Conservation (phyloP, 2,113 vertebrate species). For the Peromyscus polionotus region DNA sequence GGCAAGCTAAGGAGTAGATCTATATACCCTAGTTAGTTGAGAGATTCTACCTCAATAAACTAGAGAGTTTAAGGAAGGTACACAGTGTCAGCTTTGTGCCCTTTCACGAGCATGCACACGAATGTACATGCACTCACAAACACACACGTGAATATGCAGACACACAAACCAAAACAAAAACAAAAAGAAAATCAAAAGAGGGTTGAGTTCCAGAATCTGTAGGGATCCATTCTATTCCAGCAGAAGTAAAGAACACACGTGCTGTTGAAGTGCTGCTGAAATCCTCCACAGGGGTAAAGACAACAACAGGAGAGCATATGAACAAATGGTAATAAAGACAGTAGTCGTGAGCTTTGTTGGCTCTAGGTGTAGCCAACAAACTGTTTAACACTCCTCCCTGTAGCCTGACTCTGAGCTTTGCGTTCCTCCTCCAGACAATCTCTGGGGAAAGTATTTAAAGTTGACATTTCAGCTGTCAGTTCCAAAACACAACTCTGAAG, state of each 20-base stretch:
- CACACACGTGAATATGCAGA: neutral
- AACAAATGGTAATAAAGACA: too few species aligned
- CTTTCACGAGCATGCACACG: neutral
- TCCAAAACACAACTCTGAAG: neutral
- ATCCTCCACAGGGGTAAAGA: neutral
- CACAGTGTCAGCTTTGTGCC: neutral
- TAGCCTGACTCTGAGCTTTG: neutral
- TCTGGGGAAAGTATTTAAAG: neutral
- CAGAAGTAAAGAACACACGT: neutral
- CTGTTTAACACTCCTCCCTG: neutral
- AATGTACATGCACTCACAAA: neutral
- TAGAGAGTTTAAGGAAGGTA: neutral
- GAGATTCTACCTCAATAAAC: neutral
- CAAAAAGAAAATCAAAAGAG: neutral
- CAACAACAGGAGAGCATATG: neutral
- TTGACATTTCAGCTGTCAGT: too few species aligned
- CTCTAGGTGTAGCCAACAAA: neutral
- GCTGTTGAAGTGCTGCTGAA: neutral
- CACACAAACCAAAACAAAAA: neutral
- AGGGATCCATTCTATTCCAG: neutral
- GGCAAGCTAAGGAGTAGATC: neutral
- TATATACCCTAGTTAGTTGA: neutral
- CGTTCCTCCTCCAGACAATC: neutral
- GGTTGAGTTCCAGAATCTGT: neutral
- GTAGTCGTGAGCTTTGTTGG: neutral